Percentiles rank a stretch among this genome's conserved stretches.
phyloP scores from a whole-genome alignment of 2,888 invertebrate species.

The Heteromyza rotundicornis region DNA sequence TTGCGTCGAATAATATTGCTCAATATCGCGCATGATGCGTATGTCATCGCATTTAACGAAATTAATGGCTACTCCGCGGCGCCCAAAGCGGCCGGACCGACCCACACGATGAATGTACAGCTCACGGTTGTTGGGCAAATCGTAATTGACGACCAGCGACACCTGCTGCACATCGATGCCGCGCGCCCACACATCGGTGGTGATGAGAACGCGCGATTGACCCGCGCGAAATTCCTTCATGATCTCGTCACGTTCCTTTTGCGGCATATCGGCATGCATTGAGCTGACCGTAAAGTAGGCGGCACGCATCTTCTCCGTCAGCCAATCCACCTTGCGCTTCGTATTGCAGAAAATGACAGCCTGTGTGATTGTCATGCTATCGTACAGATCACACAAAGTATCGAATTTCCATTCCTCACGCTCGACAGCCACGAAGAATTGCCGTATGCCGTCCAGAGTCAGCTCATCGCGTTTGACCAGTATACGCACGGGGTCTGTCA shows the following conservation, averaged over 20 bases:
- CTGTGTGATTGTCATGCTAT: conserved; percentile 97
- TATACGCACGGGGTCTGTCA: conserved; percentile 99
- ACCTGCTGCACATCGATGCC: conserved; percentile 99
- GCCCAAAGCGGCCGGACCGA: conserved; percentile 95
- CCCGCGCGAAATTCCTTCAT: conserved; percentile 99
- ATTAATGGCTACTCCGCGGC: conserved; percentile 99
- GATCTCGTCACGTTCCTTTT: conserved; percentile 97
- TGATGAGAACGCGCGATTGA: conserved; percentile 92
- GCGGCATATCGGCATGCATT: conserved; percentile 98
- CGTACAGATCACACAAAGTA: conserved; percentile 97
- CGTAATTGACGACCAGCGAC: conserved; percentile 98
- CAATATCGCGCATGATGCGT: conserved; percentile 97
- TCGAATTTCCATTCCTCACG: conserved; percentile 99
- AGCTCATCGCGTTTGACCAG: conserved; percentile 99
- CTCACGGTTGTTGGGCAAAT: conserved; percentile 98
- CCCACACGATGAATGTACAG: conserved; percentile 99
- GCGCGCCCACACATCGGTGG: conserved; percentile 99
- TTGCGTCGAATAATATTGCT: conserved; percentile 99
- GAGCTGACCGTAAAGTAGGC: conserved; percentile 99
- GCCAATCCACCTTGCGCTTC: conserved; percentile 96
- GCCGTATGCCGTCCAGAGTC: conserved; percentile 99
- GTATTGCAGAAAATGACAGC: conserved; percentile 99
- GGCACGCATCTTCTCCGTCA: conserved; percentile 98
- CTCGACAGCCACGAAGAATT: conserved; percentile 99
- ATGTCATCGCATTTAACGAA: conserved; percentile 99